A percentile compares a stretch with the other conserved stretches of the same genome.
phyloP scores from a whole-genome alignment of 2,888 invertebrate species.

The Pheosia tremula region DNA sequence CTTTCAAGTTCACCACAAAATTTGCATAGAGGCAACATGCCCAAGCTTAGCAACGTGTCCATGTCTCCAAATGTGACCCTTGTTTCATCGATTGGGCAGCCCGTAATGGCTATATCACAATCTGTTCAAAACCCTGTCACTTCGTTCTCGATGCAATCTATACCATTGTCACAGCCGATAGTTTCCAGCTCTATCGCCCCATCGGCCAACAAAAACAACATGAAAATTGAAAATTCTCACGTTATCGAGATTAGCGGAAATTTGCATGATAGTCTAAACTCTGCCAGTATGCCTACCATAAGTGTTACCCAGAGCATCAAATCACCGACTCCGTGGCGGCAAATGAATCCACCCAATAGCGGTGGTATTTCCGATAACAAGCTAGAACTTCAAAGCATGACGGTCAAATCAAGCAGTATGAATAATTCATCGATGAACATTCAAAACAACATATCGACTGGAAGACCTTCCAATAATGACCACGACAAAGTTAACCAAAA shows the following conservation, averaged over 20 bases:
- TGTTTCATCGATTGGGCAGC: conserved; percentile 75
- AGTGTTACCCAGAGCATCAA: conserved; percentile 77
- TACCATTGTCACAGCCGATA: conserved; percentile 78
- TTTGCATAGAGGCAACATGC: conserved; percentile 62
- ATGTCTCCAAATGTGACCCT: conserved; percentile 75
- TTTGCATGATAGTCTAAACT: conserved; percentile 67
- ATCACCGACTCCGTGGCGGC: conserved; percentile 79
- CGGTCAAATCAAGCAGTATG: conserved; percentile 59
- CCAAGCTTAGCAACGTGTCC: conserved; percentile 67
- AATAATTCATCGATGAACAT: conserved; percentile 63
- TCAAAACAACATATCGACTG: conserved; percentile 57
- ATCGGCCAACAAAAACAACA: conserved; percentile 65
- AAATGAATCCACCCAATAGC: conserved; percentile 56
- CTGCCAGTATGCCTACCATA: conserved; percentile 70
- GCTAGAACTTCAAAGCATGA: conserved; percentile 68
- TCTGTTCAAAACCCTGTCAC: conserved; percentile 67
- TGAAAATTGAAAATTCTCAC: conserved; percentile 76
- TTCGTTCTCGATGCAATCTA: conserved; percentile 74
- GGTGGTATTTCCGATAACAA: conserved; percentile 60
- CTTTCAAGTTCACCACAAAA: conserved; percentile 68
- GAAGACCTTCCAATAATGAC: conserved; percentile 65
- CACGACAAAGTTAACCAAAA: conserved; percentile 70
- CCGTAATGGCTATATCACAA: conserved; percentile 80
- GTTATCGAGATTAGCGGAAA: conserved; percentile 80
- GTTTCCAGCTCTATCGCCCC: conserved; percentile 79